phyloP scores from a whole-genome alignment of 2,888 invertebrate genomes.

The Heteropelma amictum region DNA sequence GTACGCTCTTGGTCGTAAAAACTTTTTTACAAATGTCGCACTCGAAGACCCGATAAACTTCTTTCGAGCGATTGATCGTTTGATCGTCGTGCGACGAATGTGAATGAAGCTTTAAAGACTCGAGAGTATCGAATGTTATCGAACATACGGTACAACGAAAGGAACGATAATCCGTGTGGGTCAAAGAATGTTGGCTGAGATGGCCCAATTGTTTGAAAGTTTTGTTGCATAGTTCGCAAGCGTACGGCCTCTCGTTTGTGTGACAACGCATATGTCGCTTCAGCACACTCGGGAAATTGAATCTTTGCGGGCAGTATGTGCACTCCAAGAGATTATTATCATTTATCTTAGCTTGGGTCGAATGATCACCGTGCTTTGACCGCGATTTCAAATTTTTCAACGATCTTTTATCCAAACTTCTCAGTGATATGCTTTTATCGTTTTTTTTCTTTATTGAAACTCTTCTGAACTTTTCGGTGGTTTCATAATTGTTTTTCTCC shows the following conservation, averaged over 20 bases:
- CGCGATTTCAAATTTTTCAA: not conserved
- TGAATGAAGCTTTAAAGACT: conserved; percentile 64
- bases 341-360: conserved; percentile 12
- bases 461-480: not conserved
- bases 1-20: conserved; percentile 79
- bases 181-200: conserved; percentile 69
- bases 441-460: not conserved
- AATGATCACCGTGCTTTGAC: not conserved
- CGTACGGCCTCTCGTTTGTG: conserved; percentile 70
- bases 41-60: conserved; percentile 66
- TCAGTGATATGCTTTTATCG: not conserved
- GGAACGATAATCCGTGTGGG: conserved; percentile 68
- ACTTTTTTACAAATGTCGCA: conserved; percentile 80
- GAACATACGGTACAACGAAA: conserved; percentile 66
- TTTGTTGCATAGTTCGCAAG: conserved; percentile 68
- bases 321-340: conserved; percentile 63
- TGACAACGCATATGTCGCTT: conserved; percentile 70
- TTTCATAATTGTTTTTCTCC: not conserved
- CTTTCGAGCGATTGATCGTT: conserved; percentile 36
- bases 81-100: conserved; percentile 59
- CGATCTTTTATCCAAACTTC: not conserved
- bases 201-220: conserved; percentile 71
- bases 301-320: conserved; percentile 67
- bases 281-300: conserved; percentile 70
- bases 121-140: conserved; percentile 64